Evolutionary conservation across 2,888 invertebrate species (phyloP).

Genomic region (Drosophila borborema): DNA sequence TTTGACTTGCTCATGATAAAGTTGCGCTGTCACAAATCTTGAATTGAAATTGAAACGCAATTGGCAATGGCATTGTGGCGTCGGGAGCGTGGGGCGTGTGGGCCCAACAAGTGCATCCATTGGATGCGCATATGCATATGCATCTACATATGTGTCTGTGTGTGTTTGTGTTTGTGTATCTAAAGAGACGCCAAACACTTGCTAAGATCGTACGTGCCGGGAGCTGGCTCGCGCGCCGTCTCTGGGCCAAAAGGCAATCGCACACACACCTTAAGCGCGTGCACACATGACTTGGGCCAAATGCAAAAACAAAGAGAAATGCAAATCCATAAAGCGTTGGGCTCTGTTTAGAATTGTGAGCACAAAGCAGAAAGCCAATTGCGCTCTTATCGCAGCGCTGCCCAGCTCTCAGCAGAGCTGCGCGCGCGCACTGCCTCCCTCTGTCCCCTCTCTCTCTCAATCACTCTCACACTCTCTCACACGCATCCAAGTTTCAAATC

Average conservation of each 20-base stretch:
- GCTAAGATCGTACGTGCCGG: slow-evolving; percentile 51
- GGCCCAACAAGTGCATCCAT: neutral
- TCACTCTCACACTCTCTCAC: too few species aligned
- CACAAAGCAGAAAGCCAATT: slow-evolving; percentile 43
- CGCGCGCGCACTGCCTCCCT: slow-evolving; percentile 2
- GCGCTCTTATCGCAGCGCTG: slow-evolving; percentile 10
- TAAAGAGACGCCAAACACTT: slow-evolving; percentile 13
- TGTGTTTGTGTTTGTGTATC: slow-evolving; percentile 17
- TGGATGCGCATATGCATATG: slow-evolving; percentile 30
- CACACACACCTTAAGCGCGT: slow-evolving; percentile 18
- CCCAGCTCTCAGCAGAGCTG: neutral
- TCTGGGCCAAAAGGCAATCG: slow-evolving; percentile 32
- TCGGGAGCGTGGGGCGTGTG: neutral
- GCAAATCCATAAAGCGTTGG: neutral
- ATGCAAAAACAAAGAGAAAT: neutral
- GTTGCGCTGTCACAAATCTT: slow-evolving; percentile 3
- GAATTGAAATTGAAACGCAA: slow-evolving; percentile 47
- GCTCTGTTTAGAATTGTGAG: slow-evolving; percentile 50
- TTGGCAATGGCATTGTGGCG: slow-evolving; percentile 41
- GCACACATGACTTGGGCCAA: slow-evolving; percentile 20
- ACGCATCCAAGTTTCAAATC: slow-evolving; percentile 60
- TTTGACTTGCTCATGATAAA: slow-evolving; percentile 31
- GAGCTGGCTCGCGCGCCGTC: slow-evolving; percentile 30
- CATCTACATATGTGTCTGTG: neutral
- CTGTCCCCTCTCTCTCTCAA: neutral